phyloP scores from a whole-genome alignment of 2,888 invertebrate genomes.

The Pammene aurita region DNA sequence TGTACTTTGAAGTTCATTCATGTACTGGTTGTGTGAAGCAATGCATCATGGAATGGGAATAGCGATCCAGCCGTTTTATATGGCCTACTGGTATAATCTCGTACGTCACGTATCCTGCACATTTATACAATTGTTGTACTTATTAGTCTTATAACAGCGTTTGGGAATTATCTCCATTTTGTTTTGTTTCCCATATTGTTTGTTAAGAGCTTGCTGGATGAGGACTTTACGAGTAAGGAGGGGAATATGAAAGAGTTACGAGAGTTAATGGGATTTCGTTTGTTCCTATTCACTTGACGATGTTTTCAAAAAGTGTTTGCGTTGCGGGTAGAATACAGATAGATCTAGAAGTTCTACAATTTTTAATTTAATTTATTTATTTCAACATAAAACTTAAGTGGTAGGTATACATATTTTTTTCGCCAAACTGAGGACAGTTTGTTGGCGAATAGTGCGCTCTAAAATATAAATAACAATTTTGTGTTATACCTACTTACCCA shows the following conservation, averaged over 20 bases:
- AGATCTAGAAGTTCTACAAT: no score
- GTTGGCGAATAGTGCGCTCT: no score
- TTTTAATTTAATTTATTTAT: no score
- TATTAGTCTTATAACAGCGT: conserved; percentile 22
- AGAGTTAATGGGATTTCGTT: not conserved
- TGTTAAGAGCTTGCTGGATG: not conserved
- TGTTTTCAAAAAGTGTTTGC: no score
- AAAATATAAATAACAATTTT: no score
- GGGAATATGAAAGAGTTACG: not conserved
- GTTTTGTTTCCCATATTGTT: not conserved
- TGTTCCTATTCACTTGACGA: no score
- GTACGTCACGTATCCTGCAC: conserved; percentile 27
- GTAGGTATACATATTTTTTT: no score
- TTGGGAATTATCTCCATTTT: conserved; percentile 11
- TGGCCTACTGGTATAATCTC: conserved; percentile 32
- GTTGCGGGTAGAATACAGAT: no score
- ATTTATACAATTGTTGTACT: conserved; percentile 30
- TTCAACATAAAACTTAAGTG: no score
- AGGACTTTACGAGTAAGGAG: not conserved
- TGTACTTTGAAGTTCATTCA: no score
- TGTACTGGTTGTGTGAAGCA: not conserved
- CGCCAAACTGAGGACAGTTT: no score
- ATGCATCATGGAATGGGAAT: not conserved
- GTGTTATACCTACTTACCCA: no score
- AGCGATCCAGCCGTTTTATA: conserved; percentile 7